Evolutionary conservation across 2,113 vertebrate species (phyloP).

Genomic region (Castor canadensis): DNA sequence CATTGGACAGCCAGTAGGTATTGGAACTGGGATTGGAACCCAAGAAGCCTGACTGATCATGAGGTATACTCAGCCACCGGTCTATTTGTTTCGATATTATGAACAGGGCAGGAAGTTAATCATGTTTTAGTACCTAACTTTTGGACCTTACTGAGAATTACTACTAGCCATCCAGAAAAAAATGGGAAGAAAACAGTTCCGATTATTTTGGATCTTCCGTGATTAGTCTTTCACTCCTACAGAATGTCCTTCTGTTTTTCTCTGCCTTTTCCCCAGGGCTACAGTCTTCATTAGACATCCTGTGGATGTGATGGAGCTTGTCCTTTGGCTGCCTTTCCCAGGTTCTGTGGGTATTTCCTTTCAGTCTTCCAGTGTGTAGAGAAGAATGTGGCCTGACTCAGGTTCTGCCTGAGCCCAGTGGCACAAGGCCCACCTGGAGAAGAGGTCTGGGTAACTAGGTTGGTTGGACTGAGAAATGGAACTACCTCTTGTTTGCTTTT

Average conservation of each 20-base stretch:
- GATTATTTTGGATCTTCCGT: background rate
- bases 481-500: constrained; percentile 66
- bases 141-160: background rate
- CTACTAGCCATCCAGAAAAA: background rate
- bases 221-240: background rate
- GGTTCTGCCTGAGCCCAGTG: constrained; percentile 57
- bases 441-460: constrained; percentile 65
- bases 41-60: background rate
- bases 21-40: background rate
- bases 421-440: constrained; percentile 65
- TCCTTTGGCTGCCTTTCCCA: constrained; percentile 73
- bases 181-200: background rate
- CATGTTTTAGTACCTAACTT: background rate
- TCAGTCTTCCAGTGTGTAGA: constrained; percentile 44
- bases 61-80: background rate
- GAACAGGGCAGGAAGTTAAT: background rate
- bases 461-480: constrained; percentile 58
- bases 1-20: background rate
- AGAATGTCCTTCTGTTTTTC: background rate
- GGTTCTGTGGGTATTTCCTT: constrained; percentile 70
- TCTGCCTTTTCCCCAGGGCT: background rate
- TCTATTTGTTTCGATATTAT: too few relatives aligned
- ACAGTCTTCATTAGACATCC: background rate
- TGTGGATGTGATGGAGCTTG: constrained; percentile 65
- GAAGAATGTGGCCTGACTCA: constrained; percentile 65